phyloP scores from a whole-genome alignment of 2,797 vertebrate genomes.

The Syndactyla subalaris region DNA sequence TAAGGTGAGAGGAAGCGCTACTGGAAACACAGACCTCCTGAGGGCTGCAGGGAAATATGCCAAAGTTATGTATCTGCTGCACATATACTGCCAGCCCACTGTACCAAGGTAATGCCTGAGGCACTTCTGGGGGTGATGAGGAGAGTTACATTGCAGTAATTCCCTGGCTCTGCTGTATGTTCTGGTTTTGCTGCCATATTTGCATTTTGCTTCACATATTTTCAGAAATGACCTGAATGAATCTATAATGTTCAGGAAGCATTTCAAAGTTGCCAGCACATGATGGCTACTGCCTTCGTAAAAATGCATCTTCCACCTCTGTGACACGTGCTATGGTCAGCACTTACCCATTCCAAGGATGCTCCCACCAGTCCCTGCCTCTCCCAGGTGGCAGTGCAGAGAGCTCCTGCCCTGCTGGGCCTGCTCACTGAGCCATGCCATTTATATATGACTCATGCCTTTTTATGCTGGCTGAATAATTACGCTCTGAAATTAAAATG shows the following conservation, averaged over 20 bases:
- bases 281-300: background rate
- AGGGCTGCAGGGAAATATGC: background rate
- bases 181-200: background rate
- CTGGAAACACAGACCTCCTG: background rate
- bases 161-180: background rate
- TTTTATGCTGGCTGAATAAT: background rate
- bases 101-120: background rate
- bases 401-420: background rate
- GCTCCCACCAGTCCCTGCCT: accelerated
- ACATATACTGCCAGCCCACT: background rate
- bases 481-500: background rate
- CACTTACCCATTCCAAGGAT: background rate
- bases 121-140: background rate
- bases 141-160: background rate
- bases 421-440: background rate
- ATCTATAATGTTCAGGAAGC: background rate
- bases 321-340: background rate
- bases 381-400: background rate
- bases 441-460: background rate
- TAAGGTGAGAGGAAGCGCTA: background rate
- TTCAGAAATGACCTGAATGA: background rate
- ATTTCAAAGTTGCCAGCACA: background rate
- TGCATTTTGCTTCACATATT: background rate
- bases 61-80: background rate
- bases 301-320: background rate